Evolutionary conservation across 2,888 invertebrate genomes (phyloP).

Genomic region (Xestoiulus laeticollis): DNA sequence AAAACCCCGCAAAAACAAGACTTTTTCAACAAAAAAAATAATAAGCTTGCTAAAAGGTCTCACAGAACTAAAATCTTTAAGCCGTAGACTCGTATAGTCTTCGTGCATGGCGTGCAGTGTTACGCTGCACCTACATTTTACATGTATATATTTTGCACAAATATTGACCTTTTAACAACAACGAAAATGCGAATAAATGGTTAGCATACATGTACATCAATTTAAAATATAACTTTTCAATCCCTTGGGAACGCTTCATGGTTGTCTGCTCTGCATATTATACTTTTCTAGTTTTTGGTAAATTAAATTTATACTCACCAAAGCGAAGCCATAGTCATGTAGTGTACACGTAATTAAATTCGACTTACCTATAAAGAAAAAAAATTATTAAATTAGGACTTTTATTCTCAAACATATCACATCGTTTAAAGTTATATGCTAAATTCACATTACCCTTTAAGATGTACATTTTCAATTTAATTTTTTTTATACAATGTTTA

Average conservation of each 20-base stretch:
- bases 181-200: neutral
- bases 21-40: neutral
- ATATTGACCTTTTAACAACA: neutral
- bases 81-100: no score
- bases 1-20: neutral
- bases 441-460: no score
- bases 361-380: neutral
- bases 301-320: neutral
- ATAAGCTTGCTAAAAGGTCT: neutral
- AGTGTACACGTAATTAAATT: neutral
- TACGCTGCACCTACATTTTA: no score
- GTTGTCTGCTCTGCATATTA: neutral
- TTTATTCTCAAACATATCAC: no score
- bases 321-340: neutral
- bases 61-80: neutral
- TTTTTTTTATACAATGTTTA: no score
- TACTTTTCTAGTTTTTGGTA: neutral
- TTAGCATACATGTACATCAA: no score
- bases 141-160: neutral
- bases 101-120: neutral
- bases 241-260: neutral
- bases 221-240: neutral
- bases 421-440: no score
- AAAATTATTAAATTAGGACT: neutral
- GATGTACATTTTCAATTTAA: no score